Evolutionary conservation across 2,888 invertebrate species (phyloP), one percentile per base, ranked within the genome.

Genomic region (Gastrophysa polygoni): DNA sequence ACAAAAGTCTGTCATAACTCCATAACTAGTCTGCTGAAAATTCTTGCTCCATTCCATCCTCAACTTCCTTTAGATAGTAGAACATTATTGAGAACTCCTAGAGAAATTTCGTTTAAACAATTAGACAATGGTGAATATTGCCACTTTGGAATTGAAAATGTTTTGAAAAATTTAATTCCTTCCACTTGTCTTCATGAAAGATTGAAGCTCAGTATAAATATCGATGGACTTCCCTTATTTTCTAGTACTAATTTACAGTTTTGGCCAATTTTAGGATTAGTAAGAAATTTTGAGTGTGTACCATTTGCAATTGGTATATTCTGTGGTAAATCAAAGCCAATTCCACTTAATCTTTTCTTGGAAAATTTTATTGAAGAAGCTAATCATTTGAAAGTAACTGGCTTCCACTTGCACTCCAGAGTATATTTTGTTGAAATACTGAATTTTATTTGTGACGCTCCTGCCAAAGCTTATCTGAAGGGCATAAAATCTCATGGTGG

Each of bases 391-490:
- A 46, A 18, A 46, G 46, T 46, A 16, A 46, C 46, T 46, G 46
- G 17, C 46, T 17, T 46, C 18, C 2, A 46, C 46, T 17, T 46
- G 4, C 46, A 46, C 46, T 46, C 17, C 46, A 46, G 17, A 46
- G 46, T 46, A 16, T 46, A 46, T n/a, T 44, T 55, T 55, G 10
- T 55, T 24, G 44, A 44, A 55, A 55, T 55, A 44, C 44, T 55
- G 43, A 55, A 51, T 59, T 59, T 54, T 48, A 34, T 59, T 17
- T 59, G 59, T 48, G 59, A 59, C 28, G 29, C 54, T 32, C 59
- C 54, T 28, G 59, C 59, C 11, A 46, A 48, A 16, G 60, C 55
- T 48, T 55, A 49, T 46, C 10, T 49, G n/a, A 59, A 59, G 38
- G 21, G 47, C 32, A 52, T 54, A 24, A 59, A 59, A 52, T 47